These are phyloP conservation scores for Synergus japonicus DNA, from an alignment of 2,888 invertebrate genomes.

Conservation along the genomic window DNA sequence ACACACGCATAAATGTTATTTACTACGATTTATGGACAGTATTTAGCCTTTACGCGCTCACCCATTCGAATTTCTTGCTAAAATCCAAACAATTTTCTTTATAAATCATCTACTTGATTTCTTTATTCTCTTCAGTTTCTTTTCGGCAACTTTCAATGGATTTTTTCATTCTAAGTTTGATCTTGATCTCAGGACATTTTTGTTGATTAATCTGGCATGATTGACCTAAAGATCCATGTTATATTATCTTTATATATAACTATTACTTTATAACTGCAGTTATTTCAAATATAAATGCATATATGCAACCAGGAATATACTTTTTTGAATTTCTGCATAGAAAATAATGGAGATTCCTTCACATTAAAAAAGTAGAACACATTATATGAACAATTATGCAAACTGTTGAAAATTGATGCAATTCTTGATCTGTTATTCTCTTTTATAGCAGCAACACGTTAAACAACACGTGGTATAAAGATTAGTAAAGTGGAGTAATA, in stretches of 20 bases:
- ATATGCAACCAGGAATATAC: no score
- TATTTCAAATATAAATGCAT: no score
- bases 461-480: not conserved
- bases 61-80: not conserved
- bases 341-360: not conserved
- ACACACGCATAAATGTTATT: not conserved
- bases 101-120: not conserved
- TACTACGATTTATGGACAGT: constrained; percentile 4
- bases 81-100: not conserved
- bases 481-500: constrained; percentile 38
- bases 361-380: not conserved
- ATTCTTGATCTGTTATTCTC: not conserved
- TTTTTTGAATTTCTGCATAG: no score
- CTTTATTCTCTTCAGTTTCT: no score
- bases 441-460: constrained; percentile 1
- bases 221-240: no score
- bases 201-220: no score
- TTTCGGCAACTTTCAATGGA: no score
- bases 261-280: no score
- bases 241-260: no score
- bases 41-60: constrained; percentile 1
- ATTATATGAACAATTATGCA: not conserved
- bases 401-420: constrained; percentile 11
- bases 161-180: no score
- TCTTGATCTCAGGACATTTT: no score